Percentiles rank a stretch among this genome's conserved stretches.
These are phyloP conservation scores for Sabellastarte sp. DNA, from an alignment of 2,888 invertebrate genomes.

Conservation along the genomic window DNA sequence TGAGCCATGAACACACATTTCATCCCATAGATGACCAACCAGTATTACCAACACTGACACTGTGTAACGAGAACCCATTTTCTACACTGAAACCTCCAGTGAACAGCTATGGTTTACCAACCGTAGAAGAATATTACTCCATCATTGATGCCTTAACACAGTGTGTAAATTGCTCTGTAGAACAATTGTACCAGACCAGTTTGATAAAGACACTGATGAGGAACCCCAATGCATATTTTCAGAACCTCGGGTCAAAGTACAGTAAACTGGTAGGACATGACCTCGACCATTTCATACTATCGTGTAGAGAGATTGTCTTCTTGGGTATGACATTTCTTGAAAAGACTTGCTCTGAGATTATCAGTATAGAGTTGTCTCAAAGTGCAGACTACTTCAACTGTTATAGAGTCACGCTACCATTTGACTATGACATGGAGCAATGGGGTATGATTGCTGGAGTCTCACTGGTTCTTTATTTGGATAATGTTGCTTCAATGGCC, in stretches of 20 bases:
- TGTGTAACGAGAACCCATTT: not conserved
- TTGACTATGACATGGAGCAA: not conserved
- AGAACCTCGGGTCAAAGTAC: not conserved
- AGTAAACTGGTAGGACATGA: not conserved
- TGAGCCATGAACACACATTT: not conserved
- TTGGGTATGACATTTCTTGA: not conserved
- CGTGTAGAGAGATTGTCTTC: not conserved
- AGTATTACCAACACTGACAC: not conserved
- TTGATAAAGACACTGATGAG: not conserved
- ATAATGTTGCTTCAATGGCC: not conserved
- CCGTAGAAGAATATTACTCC: not conserved
- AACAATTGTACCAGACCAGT: not conserved
- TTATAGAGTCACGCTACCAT: not conserved
- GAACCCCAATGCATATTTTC: not conserved
- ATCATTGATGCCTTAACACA: not conserved
- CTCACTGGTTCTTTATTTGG: not conserved
- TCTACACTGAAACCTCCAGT: not conserved
- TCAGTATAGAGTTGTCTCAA: not conserved
- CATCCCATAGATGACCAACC: not conserved
- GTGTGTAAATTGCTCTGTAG: not conserved
- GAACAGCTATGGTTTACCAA: not conserved
- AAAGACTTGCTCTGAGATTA: not conserved
- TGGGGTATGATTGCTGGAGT: not conserved
- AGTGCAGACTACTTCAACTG: not conserved
- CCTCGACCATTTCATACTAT: not conserved